Evolutionary conservation across 2,888 invertebrate species (phyloP).

Genomic region (Latheticus oryzae): DNA sequence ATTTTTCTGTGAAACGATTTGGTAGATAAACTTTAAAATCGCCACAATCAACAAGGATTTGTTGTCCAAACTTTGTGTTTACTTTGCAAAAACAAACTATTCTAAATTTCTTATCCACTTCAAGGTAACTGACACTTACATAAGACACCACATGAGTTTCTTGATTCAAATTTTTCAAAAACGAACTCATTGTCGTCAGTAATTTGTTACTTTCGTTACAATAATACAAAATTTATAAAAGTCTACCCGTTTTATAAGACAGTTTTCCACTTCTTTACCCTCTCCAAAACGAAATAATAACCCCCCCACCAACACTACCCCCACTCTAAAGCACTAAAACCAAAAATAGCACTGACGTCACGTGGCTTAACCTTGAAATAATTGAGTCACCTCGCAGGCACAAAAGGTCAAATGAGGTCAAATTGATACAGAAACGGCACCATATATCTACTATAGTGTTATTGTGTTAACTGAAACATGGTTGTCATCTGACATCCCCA

Average conservation of each 20-base stretch:
- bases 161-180: neutral
- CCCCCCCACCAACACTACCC: too few relatives aligned
- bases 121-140: neutral
- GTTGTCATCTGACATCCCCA: conserved; percentile 5
- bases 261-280: too few relatives aligned
- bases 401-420: too few relatives aligned
- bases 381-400: too few relatives aligned
- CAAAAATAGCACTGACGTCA: too few relatives aligned
- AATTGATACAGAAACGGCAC: too few relatives aligned
- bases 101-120: neutral
- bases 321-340: too few relatives aligned
- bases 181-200: neutral
- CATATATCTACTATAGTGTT: neutral
- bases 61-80: neutral
- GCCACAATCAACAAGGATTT: neutral
- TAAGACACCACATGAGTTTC: conserved; percentile 1
- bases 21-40: neutral
- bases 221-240: too few relatives aligned
- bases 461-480: conserved; percentile 3
- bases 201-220: too few relatives aligned
- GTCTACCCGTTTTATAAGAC: too few relatives aligned
- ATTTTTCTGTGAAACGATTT: conserved; percentile 1
- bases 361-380: too few relatives aligned
- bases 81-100: neutral
- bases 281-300: too few relatives aligned